These are phyloP conservation scores for Charadrius vociferus DNA, from an alignment of 2,113 vertebrate species.

Conservation along the genomic window DNA sequence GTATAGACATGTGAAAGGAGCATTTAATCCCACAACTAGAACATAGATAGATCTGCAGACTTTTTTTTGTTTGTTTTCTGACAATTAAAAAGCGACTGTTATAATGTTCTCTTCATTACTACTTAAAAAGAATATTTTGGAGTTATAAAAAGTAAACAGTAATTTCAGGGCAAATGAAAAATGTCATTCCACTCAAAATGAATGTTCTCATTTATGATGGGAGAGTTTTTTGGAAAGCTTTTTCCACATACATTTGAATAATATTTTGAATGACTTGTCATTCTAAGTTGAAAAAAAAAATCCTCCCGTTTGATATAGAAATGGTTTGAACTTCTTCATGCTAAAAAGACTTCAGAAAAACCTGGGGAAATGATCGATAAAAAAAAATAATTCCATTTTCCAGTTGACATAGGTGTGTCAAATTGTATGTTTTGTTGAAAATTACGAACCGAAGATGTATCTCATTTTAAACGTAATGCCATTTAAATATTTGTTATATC, in stretches of 20 bases:
- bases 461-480: neutral
- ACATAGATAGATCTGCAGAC: too few species aligned
- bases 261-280: neutral
- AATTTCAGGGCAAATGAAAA: neutral
- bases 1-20: neutral
- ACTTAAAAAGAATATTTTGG: neutral
- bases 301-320: neutral
- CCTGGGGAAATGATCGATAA: neutral
- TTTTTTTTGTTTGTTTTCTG: neutral
- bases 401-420: neutral
- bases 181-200: neutral
- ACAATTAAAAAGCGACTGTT: neutral
- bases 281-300: neutral
- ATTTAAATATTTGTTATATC: too few species aligned
- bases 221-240: neutral
- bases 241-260: neutral
- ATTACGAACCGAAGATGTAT: neutral
- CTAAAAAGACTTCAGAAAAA: neutral
- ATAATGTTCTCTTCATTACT: neutral
- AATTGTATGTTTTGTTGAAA: neutral
- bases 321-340: rapidly evolving
- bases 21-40: neutral
- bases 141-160: neutral
- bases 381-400: neutral
- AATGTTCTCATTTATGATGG: neutral